Evolutionary conservation across 2,113 vertebrate species (phyloP).

Genomic region (Charadrius vociferus): DNA sequence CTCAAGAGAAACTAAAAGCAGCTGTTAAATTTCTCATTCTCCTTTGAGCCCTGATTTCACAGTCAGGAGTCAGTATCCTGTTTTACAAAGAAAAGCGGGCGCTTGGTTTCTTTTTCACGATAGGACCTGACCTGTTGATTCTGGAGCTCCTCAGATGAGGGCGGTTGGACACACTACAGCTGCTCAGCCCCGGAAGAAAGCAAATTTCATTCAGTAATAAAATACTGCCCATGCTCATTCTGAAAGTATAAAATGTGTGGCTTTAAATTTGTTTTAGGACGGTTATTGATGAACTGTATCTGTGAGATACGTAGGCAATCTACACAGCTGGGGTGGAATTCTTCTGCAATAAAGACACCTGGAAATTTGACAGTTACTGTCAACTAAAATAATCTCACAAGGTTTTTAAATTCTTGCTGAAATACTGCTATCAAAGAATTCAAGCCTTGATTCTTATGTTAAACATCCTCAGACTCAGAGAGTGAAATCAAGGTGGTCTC

Average conservation of each 20-base stretch:
- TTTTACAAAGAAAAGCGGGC: slow-evolving; percentile 17
- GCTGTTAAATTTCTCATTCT: slow-evolving; percentile 35
- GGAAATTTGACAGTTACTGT: not conserved
- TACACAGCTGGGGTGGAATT: not conserved
- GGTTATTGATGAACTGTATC: not conserved
- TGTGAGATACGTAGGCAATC: not conserved
- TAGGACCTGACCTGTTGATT: slow-evolving; percentile 14
- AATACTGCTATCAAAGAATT: not conserved
- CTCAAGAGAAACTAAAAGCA: slow-evolving; percentile 41
- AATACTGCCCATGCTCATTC: not conserved
- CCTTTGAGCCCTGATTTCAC: slow-evolving; percentile 40
- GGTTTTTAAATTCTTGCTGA: not conserved
- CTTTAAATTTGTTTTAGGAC: not conserved
- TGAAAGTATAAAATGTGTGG: not conserved
- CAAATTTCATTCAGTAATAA: not conserved
- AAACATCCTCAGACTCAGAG: not conserved
- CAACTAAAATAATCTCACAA: not conserved
- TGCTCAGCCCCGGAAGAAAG: slow-evolving; percentile 13
- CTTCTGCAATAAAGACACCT: not conserved
- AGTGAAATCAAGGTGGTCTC: not conserved
- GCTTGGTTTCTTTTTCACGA: slow-evolving; percentile 4
- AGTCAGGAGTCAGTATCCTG: slow-evolving; percentile 2
- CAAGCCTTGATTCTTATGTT: not conserved
- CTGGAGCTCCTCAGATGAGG: slow-evolving; percentile 25
- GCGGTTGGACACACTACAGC: not conserved